Base-by-base conservation (phyloP, 2,888 invertebrate genomes). In the Chrysolina oricalcia region DNA sequence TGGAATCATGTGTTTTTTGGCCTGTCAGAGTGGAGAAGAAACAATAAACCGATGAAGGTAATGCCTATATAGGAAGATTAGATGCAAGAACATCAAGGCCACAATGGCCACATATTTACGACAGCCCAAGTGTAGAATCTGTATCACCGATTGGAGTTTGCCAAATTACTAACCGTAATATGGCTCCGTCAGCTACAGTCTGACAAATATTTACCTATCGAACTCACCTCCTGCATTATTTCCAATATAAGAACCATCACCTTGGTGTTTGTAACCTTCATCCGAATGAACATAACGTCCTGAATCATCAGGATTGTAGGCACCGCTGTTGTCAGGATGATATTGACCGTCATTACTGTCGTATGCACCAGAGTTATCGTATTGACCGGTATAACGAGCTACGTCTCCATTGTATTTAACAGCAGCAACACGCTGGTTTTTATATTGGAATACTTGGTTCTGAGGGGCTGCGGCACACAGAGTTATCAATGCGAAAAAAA, bases 281-380 rank as follows among this genome's bases (percentile, higher is more conserved):
- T 90, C 90, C 17, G 90, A 90, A 19, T 90, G 90, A 76, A 90
- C 90, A 85, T 91, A 91, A 85, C 89, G 90, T 5, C 91, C 91
- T 76, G 90, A 90, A 73, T 79, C 65, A 43, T 81, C 80, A 6
- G 73, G 79, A 21, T 41, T 41, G 27, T 74, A 70, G 19, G 48
- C 53, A 17, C 73, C 73, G n/a, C 77, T 76, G 59, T 80, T 69
- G 53, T 81, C 80, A 10, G 73, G 79, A 40, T 74, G 72, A 23
- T 79, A 79, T 17, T 65, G 73, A 11, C 80, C 79, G n/a, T 74
- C 75, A 62, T 80, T 63, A 46, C 78, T 79, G 27, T 15, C 35
- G 35, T 15, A 23, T 0, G n/a, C 27, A 27, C 2, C 15, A 13
- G 21, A 35, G 35, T 62, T 11, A 40, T 63, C 40, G 46, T 15